Evolutionary conservation across 2,888 invertebrate genomes (phyloP), one percentile per base, ranked within the genome.

Genomic region (Amphipyra berbera): DNA sequence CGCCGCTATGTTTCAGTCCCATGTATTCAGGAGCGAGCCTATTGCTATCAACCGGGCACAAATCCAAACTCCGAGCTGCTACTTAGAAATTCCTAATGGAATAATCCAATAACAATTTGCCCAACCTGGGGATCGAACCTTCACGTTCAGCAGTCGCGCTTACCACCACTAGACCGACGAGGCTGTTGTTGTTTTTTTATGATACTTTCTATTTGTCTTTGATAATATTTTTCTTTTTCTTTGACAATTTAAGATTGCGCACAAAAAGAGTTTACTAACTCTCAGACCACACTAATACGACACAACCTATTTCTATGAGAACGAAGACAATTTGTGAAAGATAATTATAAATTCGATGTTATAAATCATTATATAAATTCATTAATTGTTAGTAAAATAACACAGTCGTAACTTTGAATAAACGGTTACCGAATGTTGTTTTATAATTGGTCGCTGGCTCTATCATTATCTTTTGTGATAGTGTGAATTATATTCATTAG

Each of bases 341-440:
- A 78, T 82, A 75, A 80, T 80, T 79, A 81, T 59, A 57, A 72
- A 75, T 63, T 57, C 53, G 41, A 55, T 7, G 69, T 69, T 66
- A 76, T 84, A 82, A 82, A 84, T 84, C 82, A 82, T 73, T 76
- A 77, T 58, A 61, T 61, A 64, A 76, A 76, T 68, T 77, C 75
- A 78, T 82, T 83, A 82, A 81, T 79, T 77, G 71, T 74, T 70
- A 69, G 57, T 64, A 73, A 76, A 76, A 68, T 77, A 78, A 77
- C 73, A 77, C 52, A 75, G 76, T 68, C 64, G 69, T 78, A 66
- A 67, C 62, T 68, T 74, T 57, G 50, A 54, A 68, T 80, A 80
- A 80, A 76, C 64, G 73, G 79, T 73, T 71, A 67, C 60, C 50
- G 63, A 72, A 71, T 56, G 58, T n/a, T 57, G 38, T 66, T 61